Percentiles rank a stretch among this genome's conserved stretches.
Evolutionary conservation across 2,113 vertebrate species (phyloP).

Genomic region (Podarcis cretensis): DNA sequence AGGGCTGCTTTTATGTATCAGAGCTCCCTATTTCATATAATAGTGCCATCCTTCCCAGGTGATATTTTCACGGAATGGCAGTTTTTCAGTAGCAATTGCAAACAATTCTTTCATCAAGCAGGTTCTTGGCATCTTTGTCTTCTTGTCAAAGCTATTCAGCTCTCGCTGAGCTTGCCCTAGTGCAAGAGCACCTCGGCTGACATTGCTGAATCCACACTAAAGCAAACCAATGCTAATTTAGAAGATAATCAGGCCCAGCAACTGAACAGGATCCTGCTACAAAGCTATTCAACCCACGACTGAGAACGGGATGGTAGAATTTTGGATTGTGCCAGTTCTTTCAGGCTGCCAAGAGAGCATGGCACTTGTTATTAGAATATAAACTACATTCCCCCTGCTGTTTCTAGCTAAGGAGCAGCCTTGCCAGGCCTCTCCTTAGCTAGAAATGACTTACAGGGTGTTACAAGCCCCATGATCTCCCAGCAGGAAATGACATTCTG

Average conservation of each 20-base stretch:
- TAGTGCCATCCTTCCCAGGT: neutral
- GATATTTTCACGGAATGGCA: conserved; percentile 39
- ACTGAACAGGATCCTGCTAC: neutral
- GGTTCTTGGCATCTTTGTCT: conserved; percentile 39
- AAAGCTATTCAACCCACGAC: neutral
- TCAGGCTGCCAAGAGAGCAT: neutral
- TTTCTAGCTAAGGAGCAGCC: no score
- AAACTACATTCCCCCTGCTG: no score
- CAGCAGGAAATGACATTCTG: no score
- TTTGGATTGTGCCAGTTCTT: neutral
- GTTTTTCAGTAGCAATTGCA: neutral
- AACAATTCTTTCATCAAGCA: conserved; percentile 26
- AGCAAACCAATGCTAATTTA: conserved; percentile 11
- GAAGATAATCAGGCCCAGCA: conserved; percentile 21
- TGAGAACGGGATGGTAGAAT: neutral
- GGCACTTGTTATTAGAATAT: no score
- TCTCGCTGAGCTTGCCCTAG: conserved; percentile 23
- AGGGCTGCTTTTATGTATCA: conserved; percentile 10
- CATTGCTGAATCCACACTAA: conserved; percentile 16
- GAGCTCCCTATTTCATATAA: conserved; percentile 42
- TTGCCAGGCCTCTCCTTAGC: no score
- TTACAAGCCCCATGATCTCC: no score
- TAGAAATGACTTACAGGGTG: no score
- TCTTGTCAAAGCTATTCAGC: conserved; percentile 13
- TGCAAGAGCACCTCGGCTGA: neutral